Evolutionary conservation across 2,797 vertebrate species (phyloP).

Genomic region (Dendrocincla tyrannina): DNA sequence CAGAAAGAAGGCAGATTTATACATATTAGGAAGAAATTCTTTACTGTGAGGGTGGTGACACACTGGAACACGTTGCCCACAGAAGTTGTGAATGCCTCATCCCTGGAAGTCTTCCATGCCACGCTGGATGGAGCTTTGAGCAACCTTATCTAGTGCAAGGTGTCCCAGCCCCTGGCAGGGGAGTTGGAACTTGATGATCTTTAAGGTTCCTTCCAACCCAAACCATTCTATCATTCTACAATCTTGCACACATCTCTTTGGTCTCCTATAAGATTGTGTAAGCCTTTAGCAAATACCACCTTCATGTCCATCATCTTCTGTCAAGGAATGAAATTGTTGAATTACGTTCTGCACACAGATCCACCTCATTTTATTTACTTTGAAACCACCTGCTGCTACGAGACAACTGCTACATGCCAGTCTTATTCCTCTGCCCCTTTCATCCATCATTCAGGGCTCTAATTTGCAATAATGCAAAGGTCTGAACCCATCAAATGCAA

Average conservation of each 20-base stretch:
- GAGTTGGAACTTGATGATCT: neutral
- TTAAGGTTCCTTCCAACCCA: neutral
- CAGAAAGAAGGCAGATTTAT: neutral
- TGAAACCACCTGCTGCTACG: neutral
- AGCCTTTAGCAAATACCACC: neutral
- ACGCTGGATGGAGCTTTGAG: neutral
- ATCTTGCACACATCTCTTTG: neutral
- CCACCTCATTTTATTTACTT: neutral
- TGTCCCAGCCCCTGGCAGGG: neutral
- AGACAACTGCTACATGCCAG: neutral
- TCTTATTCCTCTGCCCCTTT: neutral
- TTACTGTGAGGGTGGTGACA: neutral
- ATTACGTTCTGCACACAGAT: neutral
- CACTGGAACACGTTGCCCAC: neutral
- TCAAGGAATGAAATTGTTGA: neutral
- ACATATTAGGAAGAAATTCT: neutral
- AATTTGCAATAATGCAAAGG: neutral
- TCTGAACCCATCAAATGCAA: neutral
- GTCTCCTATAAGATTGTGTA: neutral
- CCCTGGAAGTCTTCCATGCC: neutral
- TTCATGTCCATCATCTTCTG: neutral
- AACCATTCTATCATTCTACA: neutral
- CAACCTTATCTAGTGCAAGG: neutral
- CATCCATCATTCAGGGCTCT: neutral
- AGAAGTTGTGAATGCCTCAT: neutral